These are phyloP conservation scores for Andricus grossulariae DNA, from an alignment of 1,140 invertebrate genomes.

Conservation along the genomic window DNA sequence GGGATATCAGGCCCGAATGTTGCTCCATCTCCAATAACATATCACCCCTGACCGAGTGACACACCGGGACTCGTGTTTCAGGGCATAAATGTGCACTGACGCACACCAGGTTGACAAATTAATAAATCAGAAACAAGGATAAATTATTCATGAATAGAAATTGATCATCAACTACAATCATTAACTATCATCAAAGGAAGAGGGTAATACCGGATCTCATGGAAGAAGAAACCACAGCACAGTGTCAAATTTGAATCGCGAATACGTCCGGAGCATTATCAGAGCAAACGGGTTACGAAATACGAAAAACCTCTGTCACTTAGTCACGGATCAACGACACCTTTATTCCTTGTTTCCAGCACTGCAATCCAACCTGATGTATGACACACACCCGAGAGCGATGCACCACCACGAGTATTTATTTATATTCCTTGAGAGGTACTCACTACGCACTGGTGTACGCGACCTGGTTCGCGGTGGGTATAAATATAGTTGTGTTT, in stretches of 20 bases:
- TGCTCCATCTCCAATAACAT: constrained; percentile 90
- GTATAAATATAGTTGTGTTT: constrained; percentile 3
- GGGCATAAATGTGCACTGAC: constrained; percentile 50
- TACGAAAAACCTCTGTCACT: constrained; percentile 32
- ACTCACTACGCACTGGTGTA: constrained; percentile 19
- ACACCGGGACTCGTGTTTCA: constrained; percentile 46
- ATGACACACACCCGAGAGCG: constrained; percentile 24
- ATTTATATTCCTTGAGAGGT: constrained; percentile 2
- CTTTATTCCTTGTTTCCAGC: constrained; percentile 39
- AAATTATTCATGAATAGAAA: no score
- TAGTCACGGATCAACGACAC: constrained; percentile 27
- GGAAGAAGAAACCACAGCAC: constrained; percentile 16
- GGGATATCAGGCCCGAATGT: constrained; percentile 87
- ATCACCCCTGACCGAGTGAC: constrained; percentile 70
- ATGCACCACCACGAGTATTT: constrained; percentile 14
- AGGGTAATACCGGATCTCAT: background rate
- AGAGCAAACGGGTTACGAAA: background rate
- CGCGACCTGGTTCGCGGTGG: background rate
- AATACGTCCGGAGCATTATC: constrained; percentile 45
- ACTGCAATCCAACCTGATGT: constrained; percentile 50
- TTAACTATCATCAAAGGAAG: background rate
- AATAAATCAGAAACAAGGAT: no score
- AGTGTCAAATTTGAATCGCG: constrained; percentile 38
- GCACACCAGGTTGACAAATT: constrained; percentile 18
- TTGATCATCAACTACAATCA: no score